A percentile compares a stretch with the other conserved stretches of the same genome.
Evolutionary conservation across 2,888 invertebrate species (phyloP).

Genomic region (Apamea sordens): DNA sequence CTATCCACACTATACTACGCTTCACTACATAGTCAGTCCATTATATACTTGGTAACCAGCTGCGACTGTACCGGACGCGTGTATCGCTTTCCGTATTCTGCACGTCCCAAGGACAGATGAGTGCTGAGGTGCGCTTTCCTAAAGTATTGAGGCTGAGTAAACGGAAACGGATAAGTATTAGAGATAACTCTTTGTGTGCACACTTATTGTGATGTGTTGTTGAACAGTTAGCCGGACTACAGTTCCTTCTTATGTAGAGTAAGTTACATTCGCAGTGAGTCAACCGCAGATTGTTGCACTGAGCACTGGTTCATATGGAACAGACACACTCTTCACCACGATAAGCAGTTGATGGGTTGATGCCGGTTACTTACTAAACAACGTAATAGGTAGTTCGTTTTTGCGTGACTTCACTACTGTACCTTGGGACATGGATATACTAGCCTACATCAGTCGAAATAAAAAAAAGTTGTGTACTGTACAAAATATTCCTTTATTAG

Average conservation of each 20-base stretch:
- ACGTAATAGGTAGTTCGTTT: neutral
- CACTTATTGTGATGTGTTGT: neutral
- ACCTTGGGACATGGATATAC: no score
- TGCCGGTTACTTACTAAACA: neutral
- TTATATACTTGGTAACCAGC: neutral
- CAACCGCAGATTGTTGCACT: neutral
- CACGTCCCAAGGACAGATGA: no score
- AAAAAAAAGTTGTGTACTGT: no score
- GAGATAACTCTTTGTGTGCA: neutral
- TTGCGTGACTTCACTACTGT: neutral
- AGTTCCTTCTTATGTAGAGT: neutral
- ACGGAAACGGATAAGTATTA: neutral
- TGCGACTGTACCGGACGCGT: neutral
- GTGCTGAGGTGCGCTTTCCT: neutral
- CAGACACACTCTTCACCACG: neutral
- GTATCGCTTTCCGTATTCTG: neutral
- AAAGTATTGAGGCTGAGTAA: neutral
- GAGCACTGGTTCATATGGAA: neutral
- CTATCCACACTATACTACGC: neutral
- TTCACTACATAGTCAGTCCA: neutral
- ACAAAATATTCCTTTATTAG: no score
- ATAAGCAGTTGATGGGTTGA: neutral
- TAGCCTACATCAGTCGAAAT: no score
- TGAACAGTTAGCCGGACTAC: neutral
- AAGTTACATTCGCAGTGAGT: neutral